Base-by-base conservation (phyloP, 1,140 invertebrate genomes). In the Melipona quadrifasciata region DNA sequence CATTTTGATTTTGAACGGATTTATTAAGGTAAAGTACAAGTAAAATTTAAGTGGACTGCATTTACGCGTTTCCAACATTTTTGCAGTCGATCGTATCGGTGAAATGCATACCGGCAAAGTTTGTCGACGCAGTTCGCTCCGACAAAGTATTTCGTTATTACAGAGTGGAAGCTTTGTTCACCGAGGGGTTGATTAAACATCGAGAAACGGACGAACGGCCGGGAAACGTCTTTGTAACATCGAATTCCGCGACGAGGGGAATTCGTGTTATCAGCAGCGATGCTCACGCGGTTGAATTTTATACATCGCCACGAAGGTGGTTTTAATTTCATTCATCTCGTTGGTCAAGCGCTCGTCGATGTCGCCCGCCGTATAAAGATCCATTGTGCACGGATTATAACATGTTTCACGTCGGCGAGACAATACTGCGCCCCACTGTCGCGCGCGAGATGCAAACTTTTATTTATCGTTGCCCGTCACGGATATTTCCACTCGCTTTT, bases 401-500 rank as follows among this genome's bases (percentile, higher is more conserved):
- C 80, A n/a, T 21, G 34, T 75, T 75, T 51, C 31, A 5, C 39
- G 17, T 21, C 17, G n/a, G 78, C 4, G 70, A 53, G 79, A 81
- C 70, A 81, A 81, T 74, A 53, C 39, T 47, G 27, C 39, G 34
- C 31, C 16, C 31, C 16, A 39, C 19, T 58, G 4, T 53, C 64
- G 77, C 21, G 39, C 10, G 24, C 47, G 31, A 24, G 72, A 39
- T 68, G 31, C 72, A 67, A 82, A 82, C 31, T 82, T 82, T 82
- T 82, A 82, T 82, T 82, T 82, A 82, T 82, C 5, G 80, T 74
- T 64, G 39, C n/a, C 16, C 80, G 67, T 61, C 53, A 55, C 14
- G 21, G 12, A 47, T 53, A 51, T 65, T 34, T 19, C 39, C 14
- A 19, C 31, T 39, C 70, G 31, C 57, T 47, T 71, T 70, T 19